Percentiles rank a stretch among this genome's conserved stretches.
phyloP scores from a whole-genome alignment of 2,888 invertebrate genomes.

The Noctua janthina region DNA sequence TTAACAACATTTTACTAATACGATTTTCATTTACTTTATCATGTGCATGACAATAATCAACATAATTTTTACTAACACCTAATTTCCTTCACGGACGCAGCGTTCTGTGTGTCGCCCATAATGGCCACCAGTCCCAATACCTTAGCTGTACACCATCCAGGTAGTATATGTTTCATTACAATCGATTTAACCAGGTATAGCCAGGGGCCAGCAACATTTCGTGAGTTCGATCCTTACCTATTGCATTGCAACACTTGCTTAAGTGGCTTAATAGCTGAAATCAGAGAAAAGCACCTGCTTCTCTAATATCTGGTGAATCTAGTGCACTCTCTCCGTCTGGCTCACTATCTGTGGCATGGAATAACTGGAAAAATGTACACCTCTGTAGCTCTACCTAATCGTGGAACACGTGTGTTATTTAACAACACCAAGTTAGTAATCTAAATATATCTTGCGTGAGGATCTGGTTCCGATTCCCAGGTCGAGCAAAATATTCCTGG shows the following conservation, averaged over 20 bases:
- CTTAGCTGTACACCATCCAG: slow-evolving; percentile 92
- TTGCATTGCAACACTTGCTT: not conserved
- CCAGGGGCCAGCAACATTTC: not conserved
- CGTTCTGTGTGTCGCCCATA: slow-evolving; percentile 93
- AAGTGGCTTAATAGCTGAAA: not conserved
- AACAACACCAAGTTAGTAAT: not conserved
- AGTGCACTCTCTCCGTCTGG: too few species aligned
- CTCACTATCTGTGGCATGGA: not conserved
- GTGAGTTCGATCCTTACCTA: slow-evolving; percentile 40
- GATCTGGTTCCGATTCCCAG: not conserved
- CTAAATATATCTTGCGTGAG: not conserved
- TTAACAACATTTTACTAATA: not conserved
- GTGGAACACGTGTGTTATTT: not conserved
- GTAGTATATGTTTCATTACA: slow-evolving; percentile 82
- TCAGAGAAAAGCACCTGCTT: not conserved
- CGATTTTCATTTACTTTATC: not conserved
- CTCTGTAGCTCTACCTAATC: not conserved
- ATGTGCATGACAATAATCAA: not conserved
- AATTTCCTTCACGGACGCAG: slow-evolving; percentile 90
- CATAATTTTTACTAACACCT: slow-evolving; percentile 28
- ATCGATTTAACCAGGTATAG: not conserved
- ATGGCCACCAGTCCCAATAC: slow-evolving; percentile 92
- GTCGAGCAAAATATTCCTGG: not conserved
- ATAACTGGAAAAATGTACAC: not conserved
- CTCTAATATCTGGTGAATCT: too few species aligned